phyloP scores from a whole-genome alignment of 1,140 invertebrate species.

The Ephestia elutella region DNA sequence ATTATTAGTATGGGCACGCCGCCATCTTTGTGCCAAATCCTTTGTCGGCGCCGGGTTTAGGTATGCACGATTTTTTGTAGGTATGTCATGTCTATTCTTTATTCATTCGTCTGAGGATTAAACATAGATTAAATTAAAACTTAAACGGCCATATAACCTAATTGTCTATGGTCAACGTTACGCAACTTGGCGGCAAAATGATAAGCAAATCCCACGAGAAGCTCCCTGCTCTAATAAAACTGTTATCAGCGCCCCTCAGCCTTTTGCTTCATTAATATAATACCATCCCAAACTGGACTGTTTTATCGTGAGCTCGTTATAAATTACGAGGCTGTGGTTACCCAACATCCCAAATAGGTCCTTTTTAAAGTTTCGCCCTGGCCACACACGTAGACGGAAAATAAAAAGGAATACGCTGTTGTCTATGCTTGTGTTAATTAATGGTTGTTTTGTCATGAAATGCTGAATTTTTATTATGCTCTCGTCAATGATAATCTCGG shows the following conservation, averaged over 20 bases:
- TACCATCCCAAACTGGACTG: conserved; percentile 18
- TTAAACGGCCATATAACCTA: not conserved
- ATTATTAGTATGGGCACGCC: too few relatives aligned
- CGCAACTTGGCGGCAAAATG: not conserved
- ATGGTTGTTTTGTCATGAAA: not conserved
- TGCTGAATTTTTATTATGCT: not conserved
- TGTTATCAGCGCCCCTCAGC: not conserved
- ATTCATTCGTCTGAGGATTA: too few relatives aligned
- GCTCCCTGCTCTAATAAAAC: not conserved
- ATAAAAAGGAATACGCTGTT: conserved; percentile 8
- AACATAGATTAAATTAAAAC: not conserved
- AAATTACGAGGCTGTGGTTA: conserved; percentile 13
- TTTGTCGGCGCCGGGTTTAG: too few relatives aligned
- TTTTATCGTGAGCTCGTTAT: conserved; percentile 19
- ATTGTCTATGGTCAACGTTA: not conserved
- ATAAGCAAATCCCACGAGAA: conserved; percentile 8
- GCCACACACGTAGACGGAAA: conserved; percentile 23
- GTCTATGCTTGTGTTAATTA: conserved; percentile 4
- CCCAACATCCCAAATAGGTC: conserved; percentile 20
- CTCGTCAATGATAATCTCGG: too few relatives aligned
- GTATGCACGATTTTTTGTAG: too few relatives aligned
- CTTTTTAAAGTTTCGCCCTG: conserved; percentile 11
- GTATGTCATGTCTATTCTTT: too few relatives aligned
- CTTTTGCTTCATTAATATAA: conserved; percentile 25
- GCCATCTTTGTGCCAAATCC: too few relatives aligned